phyloP scores from a whole-genome alignment of 1,140 invertebrate genomes.

The Aphelinus certus region DNA sequence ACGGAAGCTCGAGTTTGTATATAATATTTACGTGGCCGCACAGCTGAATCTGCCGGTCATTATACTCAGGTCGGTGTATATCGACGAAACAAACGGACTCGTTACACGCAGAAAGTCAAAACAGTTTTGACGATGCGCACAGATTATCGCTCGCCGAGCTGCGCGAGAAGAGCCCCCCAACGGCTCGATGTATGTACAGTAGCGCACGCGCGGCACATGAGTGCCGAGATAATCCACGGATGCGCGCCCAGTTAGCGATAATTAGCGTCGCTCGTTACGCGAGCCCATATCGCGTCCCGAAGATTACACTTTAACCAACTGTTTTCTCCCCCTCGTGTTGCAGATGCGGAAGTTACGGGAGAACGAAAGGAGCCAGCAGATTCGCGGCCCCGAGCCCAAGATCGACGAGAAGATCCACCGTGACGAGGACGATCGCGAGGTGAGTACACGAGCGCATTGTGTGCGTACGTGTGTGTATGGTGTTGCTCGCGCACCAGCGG shows the following conservation, averaged over 20 bases:
- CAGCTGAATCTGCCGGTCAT: too few relatives aligned
- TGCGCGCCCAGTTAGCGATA: conserved; percentile 10
- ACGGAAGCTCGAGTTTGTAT: too few relatives aligned
- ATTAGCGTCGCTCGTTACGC: conserved; percentile 22
- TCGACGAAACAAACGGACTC: too few relatives aligned
- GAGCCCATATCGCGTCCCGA: not conserved
- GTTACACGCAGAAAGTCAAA: too few relatives aligned
- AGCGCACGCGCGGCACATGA: not conserved
- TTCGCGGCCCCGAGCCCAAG: conserved; percentile 52
- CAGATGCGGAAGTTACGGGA: conserved; percentile 61
- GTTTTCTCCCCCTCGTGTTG: conserved; percentile 37
- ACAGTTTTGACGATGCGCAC: too few relatives aligned
- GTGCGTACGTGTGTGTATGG: not conserved
- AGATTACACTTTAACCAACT: conserved; percentile 1
- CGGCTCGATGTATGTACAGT: too few relatives aligned
- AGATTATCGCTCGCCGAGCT: too few relatives aligned
- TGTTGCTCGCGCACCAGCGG: too few relatives aligned
- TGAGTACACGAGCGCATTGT: conserved; percentile 39
- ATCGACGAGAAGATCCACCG: conserved; percentile 55
- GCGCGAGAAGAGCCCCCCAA: too few relatives aligned
- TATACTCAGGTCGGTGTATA: too few relatives aligned
- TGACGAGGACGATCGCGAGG: conserved; percentile 52
- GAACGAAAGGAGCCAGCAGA: conserved; percentile 55
- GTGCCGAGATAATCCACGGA: conserved; percentile 5
- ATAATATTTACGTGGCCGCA: too few relatives aligned